phyloP scores from a whole-genome alignment of 2,113 vertebrate species.

The Albula glossodonta region DNA sequence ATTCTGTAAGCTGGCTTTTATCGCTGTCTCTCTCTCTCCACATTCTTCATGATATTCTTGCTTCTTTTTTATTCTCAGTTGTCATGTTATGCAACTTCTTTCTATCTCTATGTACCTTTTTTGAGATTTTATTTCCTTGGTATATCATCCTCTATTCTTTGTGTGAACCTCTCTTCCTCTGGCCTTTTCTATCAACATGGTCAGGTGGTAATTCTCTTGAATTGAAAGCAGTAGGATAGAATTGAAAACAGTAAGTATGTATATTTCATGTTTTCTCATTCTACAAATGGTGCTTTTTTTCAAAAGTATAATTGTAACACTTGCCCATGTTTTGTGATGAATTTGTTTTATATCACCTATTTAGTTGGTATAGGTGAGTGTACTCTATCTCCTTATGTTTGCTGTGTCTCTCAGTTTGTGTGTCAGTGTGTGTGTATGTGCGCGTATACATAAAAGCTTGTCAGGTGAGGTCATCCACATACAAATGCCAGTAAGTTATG shows the following conservation, averaged over 20 bases:
- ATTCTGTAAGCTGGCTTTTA: constrained; percentile 19
- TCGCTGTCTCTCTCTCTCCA: constrained; percentile 24
- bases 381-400: not conserved
- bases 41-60: not conserved
- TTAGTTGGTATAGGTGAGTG: constrained; percentile 28
- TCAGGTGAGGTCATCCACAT: not conserved
- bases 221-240: not conserved
- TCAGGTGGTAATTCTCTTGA: not conserved
- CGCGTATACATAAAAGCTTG: not conserved
- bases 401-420: not conserved
- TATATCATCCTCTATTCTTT: not conserved
- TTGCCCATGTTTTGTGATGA: not conserved
- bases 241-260: not conserved
- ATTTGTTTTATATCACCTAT: constrained; percentile 33
- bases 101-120: not conserved
- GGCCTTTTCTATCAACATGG: not conserved
- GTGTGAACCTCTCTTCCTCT: not conserved
- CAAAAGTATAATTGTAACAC: not conserved
- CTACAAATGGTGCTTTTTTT: not conserved
- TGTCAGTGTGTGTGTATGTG: not conserved
- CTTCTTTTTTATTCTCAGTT: not conserved
- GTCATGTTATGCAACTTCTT: not conserved
- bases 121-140: not conserved
- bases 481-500: not conserved
- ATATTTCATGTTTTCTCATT: not conserved